phyloP scores from a whole-genome alignment of 2,888 invertebrate genomes.

The Alitta virens region DNA sequence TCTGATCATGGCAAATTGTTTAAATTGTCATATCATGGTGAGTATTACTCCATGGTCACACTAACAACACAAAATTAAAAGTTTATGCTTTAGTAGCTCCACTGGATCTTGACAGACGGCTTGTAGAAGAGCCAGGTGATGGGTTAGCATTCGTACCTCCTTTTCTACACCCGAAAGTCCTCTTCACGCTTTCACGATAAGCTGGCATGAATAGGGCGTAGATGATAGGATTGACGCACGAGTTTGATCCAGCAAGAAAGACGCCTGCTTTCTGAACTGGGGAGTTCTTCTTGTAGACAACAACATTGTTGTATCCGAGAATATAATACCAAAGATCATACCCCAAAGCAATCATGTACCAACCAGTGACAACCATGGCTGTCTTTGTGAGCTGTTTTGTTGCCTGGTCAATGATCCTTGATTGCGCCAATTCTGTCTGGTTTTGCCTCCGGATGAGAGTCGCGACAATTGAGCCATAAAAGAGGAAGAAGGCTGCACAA shows the following conservation, averaged over 20 bases:
- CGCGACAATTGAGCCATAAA: background rate
- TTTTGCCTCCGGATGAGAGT: background rate
- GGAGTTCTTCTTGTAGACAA: background rate
- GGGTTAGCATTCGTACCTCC: too few species aligned
- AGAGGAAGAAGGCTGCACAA: background rate
- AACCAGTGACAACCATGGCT: background rate
- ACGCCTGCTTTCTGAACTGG: background rate
- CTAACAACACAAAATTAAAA: too few species aligned
- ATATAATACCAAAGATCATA: background rate
- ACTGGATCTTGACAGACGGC: too few species aligned
- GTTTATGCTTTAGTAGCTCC: too few species aligned
- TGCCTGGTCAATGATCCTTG: background rate
- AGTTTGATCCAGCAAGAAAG: background rate
- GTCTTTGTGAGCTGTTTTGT: background rate
- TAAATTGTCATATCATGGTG: too few species aligned
- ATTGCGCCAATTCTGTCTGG: background rate
- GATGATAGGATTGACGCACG: background rate
- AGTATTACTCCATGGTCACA: too few species aligned
- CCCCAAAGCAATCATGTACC: background rate
- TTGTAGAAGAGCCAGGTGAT: too few species aligned
- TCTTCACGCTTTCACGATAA: background rate
- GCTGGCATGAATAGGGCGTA: background rate
- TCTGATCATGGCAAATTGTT: too few species aligned
- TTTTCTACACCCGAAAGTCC: background rate
- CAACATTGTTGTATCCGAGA: background rate